Evolutionary conservation across 2,113 vertebrate species (phyloP).

Genomic region (Corythornis vintsioides): DNA sequence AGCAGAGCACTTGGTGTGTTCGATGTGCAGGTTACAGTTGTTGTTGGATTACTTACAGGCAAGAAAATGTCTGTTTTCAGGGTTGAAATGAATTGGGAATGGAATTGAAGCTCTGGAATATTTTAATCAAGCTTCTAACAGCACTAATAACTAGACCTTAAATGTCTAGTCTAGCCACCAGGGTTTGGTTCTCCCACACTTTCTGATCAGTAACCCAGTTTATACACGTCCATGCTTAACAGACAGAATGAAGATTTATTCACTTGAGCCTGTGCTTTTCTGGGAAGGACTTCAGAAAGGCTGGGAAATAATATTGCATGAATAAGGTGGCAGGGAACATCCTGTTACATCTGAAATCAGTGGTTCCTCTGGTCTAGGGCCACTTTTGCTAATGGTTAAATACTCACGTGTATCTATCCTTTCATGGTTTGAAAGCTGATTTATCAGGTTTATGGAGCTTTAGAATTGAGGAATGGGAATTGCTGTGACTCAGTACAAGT

Average conservation of each 20-base stretch:
- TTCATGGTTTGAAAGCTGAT: not conserved
- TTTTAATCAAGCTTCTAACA: not conserved
- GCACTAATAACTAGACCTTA: not conserved
- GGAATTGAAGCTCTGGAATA: not conserved
- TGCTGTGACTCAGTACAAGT: not conserved
- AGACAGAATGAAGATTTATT: not conserved
- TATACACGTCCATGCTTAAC: not conserved
- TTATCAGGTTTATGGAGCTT: not conserved
- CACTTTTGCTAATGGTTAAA: not conserved
- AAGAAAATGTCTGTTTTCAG: not conserved
- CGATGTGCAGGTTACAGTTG: not conserved
- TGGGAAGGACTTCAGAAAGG: not conserved
- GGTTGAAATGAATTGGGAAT: not conserved
- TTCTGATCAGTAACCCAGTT: not conserved
- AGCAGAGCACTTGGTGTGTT: not conserved
- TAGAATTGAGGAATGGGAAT: not conserved
- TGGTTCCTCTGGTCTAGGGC: not conserved
- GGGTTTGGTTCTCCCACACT: fast-evolving
- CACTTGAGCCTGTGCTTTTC: not conserved
- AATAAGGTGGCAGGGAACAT: not conserved
- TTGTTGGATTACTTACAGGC: not conserved
- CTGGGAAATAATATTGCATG: not conserved
- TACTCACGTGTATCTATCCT: not conserved
- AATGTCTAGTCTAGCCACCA: not conserved
- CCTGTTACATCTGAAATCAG: not conserved